These are phyloP conservation scores for Pangasius sanitwongsei DNA, from an alignment of 2,797 vertebrate species.

Conservation along the genomic window DNA sequence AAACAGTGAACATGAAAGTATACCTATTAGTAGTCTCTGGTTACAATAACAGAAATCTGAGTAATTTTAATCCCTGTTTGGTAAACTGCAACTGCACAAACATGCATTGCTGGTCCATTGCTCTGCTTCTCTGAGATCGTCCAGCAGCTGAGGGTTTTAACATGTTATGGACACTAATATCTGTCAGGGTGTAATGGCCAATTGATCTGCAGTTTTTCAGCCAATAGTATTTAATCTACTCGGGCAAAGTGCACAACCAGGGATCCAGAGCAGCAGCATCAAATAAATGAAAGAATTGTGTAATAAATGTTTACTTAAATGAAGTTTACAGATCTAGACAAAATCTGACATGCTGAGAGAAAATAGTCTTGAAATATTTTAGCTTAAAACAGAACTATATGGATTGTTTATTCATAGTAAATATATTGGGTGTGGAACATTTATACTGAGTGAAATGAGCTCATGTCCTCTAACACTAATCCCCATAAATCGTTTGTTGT, in stretches of 20 bases:
- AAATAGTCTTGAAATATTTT: constrained; percentile 38
- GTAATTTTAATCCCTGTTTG: constrained; percentile 7
- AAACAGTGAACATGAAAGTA: constrained; percentile 6
- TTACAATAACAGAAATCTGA: constrained; percentile 5
- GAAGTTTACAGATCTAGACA: constrained; percentile 43
- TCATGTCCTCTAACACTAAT: constrained; percentile 22
- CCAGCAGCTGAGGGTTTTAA: constrained; percentile 1
- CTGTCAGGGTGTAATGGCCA: constrained; percentile 16
- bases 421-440: constrained; percentile 20
- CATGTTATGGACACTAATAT: not conserved
- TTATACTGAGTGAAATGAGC: constrained; percentile 4
- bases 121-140: constrained; percentile 1
- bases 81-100: constrained; percentile 3
- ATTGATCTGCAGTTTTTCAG: not conserved
- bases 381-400: constrained; percentile 29
- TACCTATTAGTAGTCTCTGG: constrained; percentile 27
- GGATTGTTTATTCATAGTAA: constrained; percentile 30
- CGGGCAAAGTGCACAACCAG: constrained; percentile 28
- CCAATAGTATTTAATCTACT: constrained; percentile 9
- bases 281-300: constrained; percentile 38
- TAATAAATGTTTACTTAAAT: constrained; percentile 51
- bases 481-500: constrained; percentile 22
- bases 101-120: constrained; percentile 13
- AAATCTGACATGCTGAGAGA: constrained; percentile 26
- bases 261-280: constrained; percentile 51